Evolutionary conservation across 92 coral and sea anemone genomes (phyloP), one percentile per base, ranked within the genome.

Genomic region (Actinostola sp.): DNA sequence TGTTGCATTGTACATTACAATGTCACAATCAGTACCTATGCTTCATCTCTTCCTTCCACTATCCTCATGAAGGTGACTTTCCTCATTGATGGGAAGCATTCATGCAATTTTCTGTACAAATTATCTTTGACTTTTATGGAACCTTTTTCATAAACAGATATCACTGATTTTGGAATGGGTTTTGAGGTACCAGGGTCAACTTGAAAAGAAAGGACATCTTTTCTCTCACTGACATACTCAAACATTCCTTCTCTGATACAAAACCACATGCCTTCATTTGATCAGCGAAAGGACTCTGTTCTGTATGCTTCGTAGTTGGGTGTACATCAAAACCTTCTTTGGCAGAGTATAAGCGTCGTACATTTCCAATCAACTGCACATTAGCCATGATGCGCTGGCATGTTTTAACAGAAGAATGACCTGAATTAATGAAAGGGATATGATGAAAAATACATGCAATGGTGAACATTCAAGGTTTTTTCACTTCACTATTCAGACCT

Each of bases 261-360:
- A 43, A 78, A 78, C 84, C 84, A 66, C 84, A 78, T 78, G 0
- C 84, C 35, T 78, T 72, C 8, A 79, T 28, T 63, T 79, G 84
- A 45, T 79, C 84, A 10, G 84, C 80, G 5, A 79, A 62, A 0
- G 84, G 79, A 56, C 52, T 38, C 46, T 79, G 79, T 32, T 79
- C 79, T 43, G 58, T 67, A 49, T 79, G 84, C 51, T 57, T 70
- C 9, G 21, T 79, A 0, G 60, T 56, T 6, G 78, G 73, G 28
- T 80, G 81, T 24, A 80, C 71, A 52, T 80, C 71, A 31, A 80
- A 80, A 15, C 70, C 73, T 6, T 38, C 25, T 4, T 45, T 6
- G n/a, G 8, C 32, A 21, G 52, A 23, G 42, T 45, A 73, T 4
- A 53, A 19, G 2, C 26, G 50, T 6, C 80, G 46, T 6, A 39